A percentile compares a stretch with the other conserved stretches of the same genome.
Conservation (phyloP, 1,140 invertebrate species). For the Pseudomyrmex gracilis region DNA sequence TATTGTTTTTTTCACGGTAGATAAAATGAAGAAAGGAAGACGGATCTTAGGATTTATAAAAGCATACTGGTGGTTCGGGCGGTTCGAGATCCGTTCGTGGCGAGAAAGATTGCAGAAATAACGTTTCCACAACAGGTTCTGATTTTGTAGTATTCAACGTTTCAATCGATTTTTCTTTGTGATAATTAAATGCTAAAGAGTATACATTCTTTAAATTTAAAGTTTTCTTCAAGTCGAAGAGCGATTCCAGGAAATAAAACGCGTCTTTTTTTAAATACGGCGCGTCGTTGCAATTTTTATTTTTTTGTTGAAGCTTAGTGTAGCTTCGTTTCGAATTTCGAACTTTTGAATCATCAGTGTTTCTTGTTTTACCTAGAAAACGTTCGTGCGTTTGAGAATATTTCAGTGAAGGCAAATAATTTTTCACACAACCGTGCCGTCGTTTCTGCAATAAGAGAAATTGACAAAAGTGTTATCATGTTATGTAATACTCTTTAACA, state of each 20-base stretch:
- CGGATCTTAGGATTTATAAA: neutral
- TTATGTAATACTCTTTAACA: neutral
- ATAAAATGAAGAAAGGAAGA: too few relatives aligned
- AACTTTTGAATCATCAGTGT: conserved; percentile 64
- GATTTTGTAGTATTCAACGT: conserved; percentile 7
- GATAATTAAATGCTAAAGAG: conserved; percentile 35
- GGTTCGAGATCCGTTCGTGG: conserved; percentile 39
- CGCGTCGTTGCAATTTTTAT: conserved; percentile 14
- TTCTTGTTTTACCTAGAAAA: conserved; percentile 62
- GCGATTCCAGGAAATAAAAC: conserved; percentile 74
- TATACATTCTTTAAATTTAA: conserved; percentile 67
- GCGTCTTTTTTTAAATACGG: conserved; percentile 63
- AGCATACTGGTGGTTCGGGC: conserved; percentile 12
- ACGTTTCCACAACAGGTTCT: conserved; percentile 30
- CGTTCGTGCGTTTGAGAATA: conserved; percentile 55
- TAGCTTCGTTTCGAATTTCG: conserved; percentile 42
- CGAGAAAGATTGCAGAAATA: conserved; percentile 33
- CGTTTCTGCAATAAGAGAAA: conserved; percentile 68
- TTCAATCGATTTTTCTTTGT: conserved; percentile 24
- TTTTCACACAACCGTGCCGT: conserved; percentile 65
- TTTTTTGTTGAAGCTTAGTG: conserved; percentile 57
- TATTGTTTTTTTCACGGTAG: conserved; percentile 1
- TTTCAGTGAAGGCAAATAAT: conserved; percentile 54
- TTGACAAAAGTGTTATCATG: conserved; percentile 4
- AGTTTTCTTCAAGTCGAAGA: conserved; percentile 75